phyloP scores from a whole-genome alignment of 1,140 invertebrate species.

The Charaxes varanes region DNA sequence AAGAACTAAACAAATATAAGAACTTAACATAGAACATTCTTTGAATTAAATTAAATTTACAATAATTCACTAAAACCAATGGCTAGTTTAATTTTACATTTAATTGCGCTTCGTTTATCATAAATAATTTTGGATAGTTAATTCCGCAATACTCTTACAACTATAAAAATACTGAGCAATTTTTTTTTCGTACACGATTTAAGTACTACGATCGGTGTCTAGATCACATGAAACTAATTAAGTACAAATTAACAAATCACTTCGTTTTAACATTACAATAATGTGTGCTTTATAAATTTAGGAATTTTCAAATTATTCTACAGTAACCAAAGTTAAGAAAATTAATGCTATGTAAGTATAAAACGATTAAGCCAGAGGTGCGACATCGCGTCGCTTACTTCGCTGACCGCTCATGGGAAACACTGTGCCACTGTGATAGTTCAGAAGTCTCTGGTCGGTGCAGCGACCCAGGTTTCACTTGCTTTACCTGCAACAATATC shows the following conservation, averaged over 20 bases:
- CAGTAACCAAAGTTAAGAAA: constrained; percentile 24
- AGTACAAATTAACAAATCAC: constrained; percentile 44
- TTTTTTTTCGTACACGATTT: constrained; percentile 58
- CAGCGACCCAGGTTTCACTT: constrained; percentile 49
- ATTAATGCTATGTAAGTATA: constrained; percentile 16
- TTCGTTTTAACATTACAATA: constrained; percentile 40
- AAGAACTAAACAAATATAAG: constrained; percentile 46
- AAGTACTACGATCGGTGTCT: constrained; percentile 39
- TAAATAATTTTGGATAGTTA: constrained; percentile 58
- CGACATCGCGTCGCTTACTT: neutral
- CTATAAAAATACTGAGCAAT: constrained; percentile 72
- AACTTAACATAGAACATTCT: constrained; percentile 9
- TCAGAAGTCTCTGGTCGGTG: constrained; percentile 37
- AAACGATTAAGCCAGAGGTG: constrained; percentile 4
- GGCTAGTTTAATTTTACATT: constrained; percentile 37
- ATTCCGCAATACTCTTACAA: constrained; percentile 55
- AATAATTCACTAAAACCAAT: constrained; percentile 47
- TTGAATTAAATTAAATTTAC: constrained; percentile 16
- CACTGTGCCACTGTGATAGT: constrained; percentile 57
- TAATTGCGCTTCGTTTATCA: constrained; percentile 48
- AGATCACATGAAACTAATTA: constrained; percentile 48
- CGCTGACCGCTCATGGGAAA: constrained; percentile 24
- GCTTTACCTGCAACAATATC: constrained; percentile 58
- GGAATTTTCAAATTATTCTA: constrained; percentile 35
- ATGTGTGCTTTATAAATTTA: constrained; percentile 50